Conservation (phyloP, 23 tunicate genomes). For the Trididemnum nubilum region DNA sequence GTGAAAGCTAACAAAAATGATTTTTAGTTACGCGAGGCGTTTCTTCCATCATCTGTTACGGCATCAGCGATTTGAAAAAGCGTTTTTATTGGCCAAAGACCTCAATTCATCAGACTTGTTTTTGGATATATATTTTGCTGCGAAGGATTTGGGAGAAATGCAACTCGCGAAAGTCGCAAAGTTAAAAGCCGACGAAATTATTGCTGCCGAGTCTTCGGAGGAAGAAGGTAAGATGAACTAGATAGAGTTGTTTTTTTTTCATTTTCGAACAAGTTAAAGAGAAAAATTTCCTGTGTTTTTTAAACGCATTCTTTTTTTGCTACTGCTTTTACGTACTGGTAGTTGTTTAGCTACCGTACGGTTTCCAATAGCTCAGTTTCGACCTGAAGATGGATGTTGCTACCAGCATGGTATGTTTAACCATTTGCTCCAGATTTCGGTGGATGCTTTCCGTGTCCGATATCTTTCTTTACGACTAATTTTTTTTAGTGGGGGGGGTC, state of each 20-base stretch:
- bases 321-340: too few species aligned
- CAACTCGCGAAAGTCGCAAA: slow-evolving; percentile 78
- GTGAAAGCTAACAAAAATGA: not conserved
- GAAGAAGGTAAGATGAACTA: slow-evolving; percentile 35
- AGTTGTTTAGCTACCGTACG: too few species aligned
- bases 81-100: slow-evolving; percentile 91
- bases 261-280: not conserved
- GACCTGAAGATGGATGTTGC: too few species aligned
- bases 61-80: slow-evolving; percentile 70
- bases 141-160: slow-evolving; percentile 76
- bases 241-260: not conserved
- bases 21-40: slow-evolving; percentile 72
- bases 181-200: slow-evolving; percentile 64
- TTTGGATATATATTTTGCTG: slow-evolving; percentile 80
- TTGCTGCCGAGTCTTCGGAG: slow-evolving; percentile 57
- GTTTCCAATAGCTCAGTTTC: too few species aligned
- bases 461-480: too few species aligned
- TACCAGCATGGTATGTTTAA: too few species aligned
- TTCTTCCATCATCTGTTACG: slow-evolving; percentile 86
- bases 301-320: too few species aligned
- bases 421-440: too few species aligned
- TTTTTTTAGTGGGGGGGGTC: too few species aligned
- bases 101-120: slow-evolving; percentile 69
- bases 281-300: too few species aligned
- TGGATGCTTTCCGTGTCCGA: too few species aligned